Evolutionary conservation across 2,888 invertebrate genomes (phyloP).

Genomic region (Archips crataeganus): DNA sequence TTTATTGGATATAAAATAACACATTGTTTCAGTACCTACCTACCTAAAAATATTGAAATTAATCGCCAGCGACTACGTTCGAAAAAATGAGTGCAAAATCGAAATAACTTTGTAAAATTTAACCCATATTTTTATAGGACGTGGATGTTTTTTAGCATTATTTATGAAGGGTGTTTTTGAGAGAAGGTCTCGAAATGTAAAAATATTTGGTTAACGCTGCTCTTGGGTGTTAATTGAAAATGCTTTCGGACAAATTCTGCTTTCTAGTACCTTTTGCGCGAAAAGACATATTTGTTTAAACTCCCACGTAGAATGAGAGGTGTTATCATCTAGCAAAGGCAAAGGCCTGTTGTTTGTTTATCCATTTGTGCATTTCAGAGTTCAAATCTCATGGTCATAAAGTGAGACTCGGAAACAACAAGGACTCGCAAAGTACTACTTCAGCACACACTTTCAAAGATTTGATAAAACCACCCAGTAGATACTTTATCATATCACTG

Average conservation of each 20-base stretch:
- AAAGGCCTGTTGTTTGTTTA: too few species aligned
- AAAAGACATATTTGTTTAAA: background rate
- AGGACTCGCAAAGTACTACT: too few species aligned
- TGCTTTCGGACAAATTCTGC: background rate
- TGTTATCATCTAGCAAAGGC: too few species aligned
- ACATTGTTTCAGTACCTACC: too few species aligned
- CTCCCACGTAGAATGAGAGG: background rate
- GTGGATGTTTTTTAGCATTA: constrained; percentile 1
- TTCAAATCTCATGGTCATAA: background rate
- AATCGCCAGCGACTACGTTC: background rate
- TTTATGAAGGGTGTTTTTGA: background rate
- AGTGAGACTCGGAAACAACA: too few species aligned
- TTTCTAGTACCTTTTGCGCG: background rate
- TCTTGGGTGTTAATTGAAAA: background rate
- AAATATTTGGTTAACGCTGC: constrained; percentile 8
- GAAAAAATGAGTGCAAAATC: background rate
- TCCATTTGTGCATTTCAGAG: too few species aligned
- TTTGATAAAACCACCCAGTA: too few species aligned
- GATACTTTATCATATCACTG: too few species aligned
- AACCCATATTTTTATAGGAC: background rate
- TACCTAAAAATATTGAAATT: background rate
- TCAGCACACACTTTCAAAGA: too few species aligned
- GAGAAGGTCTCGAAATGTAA: background rate
- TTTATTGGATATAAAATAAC: too few species aligned
- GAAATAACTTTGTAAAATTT: background rate